Evolutionary conservation across 1,140 invertebrate species (phyloP).

Genomic region (Meloidogyne floridensis): DNA sequence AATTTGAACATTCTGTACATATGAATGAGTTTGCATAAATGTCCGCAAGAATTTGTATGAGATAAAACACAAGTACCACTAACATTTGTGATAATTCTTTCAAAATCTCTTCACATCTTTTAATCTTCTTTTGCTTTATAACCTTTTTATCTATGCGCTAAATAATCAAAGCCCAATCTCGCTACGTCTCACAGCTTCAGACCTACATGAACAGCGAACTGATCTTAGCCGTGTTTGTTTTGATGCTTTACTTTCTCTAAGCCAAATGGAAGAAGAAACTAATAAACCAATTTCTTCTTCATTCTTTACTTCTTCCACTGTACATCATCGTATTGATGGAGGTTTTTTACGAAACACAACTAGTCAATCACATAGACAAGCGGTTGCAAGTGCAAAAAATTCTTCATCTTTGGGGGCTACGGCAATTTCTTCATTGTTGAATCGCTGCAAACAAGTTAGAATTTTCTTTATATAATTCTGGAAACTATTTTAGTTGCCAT

Average conservation of each 20-base stretch:
- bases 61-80: too few relatives aligned
- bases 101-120: neutral
- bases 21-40: too few relatives aligned
- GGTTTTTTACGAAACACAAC: slow-evolving; percentile 20
- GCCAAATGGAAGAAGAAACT: slow-evolving; percentile 36
- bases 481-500: too few relatives aligned
- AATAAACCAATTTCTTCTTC: slow-evolving; percentile 18
- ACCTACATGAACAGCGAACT: slow-evolving; percentile 58
- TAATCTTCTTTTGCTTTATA: slow-evolving; percentile 18
- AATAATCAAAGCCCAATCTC: slow-evolving; percentile 16
- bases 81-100: neutral
- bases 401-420: slow-evolving; percentile 50
- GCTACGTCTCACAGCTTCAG: slow-evolving; percentile 61
- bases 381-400: slow-evolving; percentile 5
- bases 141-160: neutral
- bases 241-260: slow-evolving; percentile 62
- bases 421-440: slow-evolving; percentile 52
- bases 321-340: neutral
- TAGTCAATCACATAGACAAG: slow-evolving; percentile 16
- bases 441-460: slow-evolving; percentile 54
- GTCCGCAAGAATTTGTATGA: too few relatives aligned
- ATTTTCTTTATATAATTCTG: too few relatives aligned
- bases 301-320: neutral
- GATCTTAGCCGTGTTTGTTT: slow-evolving; percentile 64
- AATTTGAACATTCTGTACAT: too few relatives aligned